phyloP scores from a whole-genome alignment of 2,888 invertebrate genomes.

The Drosophila fungiperda region DNA sequence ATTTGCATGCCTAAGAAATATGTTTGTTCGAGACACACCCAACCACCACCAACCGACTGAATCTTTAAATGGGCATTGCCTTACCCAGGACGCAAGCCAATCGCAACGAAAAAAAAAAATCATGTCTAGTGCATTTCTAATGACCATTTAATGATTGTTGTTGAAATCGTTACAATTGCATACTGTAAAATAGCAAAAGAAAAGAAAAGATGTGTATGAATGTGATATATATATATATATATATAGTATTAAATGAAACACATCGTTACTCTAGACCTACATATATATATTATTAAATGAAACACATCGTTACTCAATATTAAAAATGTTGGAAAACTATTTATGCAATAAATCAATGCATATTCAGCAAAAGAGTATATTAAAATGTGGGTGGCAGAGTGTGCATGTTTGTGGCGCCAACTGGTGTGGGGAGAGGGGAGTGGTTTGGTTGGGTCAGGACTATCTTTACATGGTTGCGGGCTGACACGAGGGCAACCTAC shows the following conservation, averaged over 20 bases:
- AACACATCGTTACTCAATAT: background rate
- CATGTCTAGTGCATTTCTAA: constrained; percentile 51
- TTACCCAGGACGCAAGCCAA: background rate
- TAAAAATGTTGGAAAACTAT: background rate
- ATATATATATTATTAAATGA: background rate
- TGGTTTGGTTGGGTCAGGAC: background rate
- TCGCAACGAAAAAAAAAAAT: background rate
- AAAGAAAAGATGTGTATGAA: background rate
- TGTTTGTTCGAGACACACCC: constrained; percentile 10
- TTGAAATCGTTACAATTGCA: constrained; percentile 30
- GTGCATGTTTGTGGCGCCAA: background rate
- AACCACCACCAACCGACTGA: too few relatives aligned
- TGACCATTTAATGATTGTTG: constrained; percentile 65
- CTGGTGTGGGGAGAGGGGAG: too few relatives aligned
- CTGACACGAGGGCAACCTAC: background rate
- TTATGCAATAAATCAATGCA: constrained; percentile 12
- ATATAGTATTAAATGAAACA: background rate
- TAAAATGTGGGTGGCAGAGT: background rate
- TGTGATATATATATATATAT: constrained; percentile 1
- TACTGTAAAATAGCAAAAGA: background rate
- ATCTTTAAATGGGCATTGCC: background rate
- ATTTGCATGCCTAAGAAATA: constrained; percentile 62
- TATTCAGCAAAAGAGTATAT: background rate
- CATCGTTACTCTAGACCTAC: background rate
- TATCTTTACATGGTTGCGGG: background rate